Base-by-base conservation (phyloP, 2,797 vertebrate species). In the Odontamblyopus lacepedii region DNA sequence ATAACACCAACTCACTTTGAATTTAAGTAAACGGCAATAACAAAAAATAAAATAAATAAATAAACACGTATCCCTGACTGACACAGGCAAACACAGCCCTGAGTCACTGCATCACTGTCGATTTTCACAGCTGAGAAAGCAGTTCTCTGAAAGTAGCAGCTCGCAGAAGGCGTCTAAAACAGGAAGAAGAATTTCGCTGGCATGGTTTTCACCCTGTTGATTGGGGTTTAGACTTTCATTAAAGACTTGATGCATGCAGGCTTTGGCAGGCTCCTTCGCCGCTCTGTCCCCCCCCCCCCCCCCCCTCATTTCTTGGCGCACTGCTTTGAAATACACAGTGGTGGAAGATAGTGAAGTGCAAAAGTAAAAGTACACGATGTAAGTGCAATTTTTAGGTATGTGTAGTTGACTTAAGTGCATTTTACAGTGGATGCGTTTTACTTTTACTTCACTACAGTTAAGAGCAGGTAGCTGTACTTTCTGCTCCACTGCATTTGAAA, bases 141-240 rank as follows among this genome's bases (percentile, higher is more conserved):
- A 23, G 23, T 23, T 23, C 23, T 23, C 23, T 23, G 23, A 23
- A 23, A 23, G 23, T 67, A 63, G 60, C 23, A 41, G 48, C 70
- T 60, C 71, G 73, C 56, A 74, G 62, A 11, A 6, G 53, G 66
- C 23, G 65, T n/a, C n/a, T 83, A 76, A 85, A 80, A 77, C 75
- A 79, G 64, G 70, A 55, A 44, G 74, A 76, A 83, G 77, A 55
- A 78, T 76, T 75, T 66, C 74, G 55, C 79, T 83, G 80, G 81
- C 83, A 75, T 56, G 23, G 38, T 63, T 61, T 67, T 63, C 55
- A 69, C 63, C 61, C 71, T 55, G 72, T 67, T 83, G 85, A 84
- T 82, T 83, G 79, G 76, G 73, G 76, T 63, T 78, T 75, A 84
- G 83, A 79, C 80, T 85, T 81, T 80, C 78, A 82, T 83, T 82